These are phyloP conservation scores for Chitala chitala DNA, from an alignment of 2,113 vertebrate genomes.

Conservation along the genomic window DNA sequence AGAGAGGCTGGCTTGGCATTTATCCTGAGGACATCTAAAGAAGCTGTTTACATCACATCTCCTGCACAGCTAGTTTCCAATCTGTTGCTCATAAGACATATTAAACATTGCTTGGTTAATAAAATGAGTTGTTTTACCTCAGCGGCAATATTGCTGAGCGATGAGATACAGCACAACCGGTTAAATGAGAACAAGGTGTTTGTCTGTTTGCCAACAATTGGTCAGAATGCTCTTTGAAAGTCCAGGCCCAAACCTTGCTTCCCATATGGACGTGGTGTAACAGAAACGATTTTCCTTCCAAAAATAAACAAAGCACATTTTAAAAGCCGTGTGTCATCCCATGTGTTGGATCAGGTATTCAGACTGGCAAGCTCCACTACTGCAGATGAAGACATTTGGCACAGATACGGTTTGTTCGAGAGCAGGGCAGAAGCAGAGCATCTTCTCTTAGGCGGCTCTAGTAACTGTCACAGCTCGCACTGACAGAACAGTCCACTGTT, in stretches of 20 bases:
- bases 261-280: constrained; percentile 11
- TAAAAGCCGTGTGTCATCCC: constrained; percentile 10
- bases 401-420: constrained; percentile 1
- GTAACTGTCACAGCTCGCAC: no score
- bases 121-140: constrained; percentile 47
- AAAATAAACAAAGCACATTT: constrained; percentile 16
- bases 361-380: background rate
- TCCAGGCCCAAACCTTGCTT: background rate
- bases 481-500: no score
- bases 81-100: constrained; percentile 57
- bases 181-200: constrained; percentile 49
- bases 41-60: constrained; percentile 33
- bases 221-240: background rate
- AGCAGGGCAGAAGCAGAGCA: background rate
- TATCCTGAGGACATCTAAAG: constrained; percentile 36
- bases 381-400: background rate
- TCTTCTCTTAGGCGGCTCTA: background rate
- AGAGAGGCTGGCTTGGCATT: constrained; percentile 27
- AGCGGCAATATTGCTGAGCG: constrained; percentile 41
- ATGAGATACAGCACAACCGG: constrained; percentile 41
- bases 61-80: constrained; percentile 27
- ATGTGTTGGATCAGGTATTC: background rate
- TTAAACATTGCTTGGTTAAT: constrained; percentile 54
- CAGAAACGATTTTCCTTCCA: constrained; percentile 11
- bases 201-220: constrained; percentile 17